These are phyloP conservation scores for Onychostruthus taczanowskii DNA, from an alignment of 2,113 vertebrate genomes.

Conservation along the genomic window DNA sequence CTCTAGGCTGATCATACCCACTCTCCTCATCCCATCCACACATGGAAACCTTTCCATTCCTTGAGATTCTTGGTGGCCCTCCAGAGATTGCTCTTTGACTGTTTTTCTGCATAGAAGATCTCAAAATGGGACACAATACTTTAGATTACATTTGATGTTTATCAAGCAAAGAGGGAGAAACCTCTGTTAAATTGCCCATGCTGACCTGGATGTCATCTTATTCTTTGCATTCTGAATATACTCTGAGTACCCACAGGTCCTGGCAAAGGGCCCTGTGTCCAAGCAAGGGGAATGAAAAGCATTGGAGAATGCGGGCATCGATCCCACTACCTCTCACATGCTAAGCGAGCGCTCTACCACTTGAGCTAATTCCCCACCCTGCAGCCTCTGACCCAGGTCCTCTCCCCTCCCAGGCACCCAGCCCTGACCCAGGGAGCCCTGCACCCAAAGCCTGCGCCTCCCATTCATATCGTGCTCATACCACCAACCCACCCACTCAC, in stretches of 20 bases:
- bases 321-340: constrained; percentile 36
- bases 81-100: not conserved
- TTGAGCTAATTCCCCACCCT: not conserved
- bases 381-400: accelerated
- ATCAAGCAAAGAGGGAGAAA: not conserved
- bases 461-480: accelerated
- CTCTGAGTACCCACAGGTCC: accelerated
- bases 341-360: not conserved
- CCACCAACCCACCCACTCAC: accelerated
- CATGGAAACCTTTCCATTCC: not conserved
- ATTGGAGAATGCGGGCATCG: not conserved
- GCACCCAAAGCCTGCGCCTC: accelerated
- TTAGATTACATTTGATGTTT: not conserved
- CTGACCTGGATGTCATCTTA: no score
- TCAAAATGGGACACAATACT: not conserved
- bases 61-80: not conserved
- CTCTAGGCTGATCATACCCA: not conserved
- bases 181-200: not conserved
- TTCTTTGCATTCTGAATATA: not conserved
- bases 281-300: not conserved
- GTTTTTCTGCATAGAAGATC: not conserved
- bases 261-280: accelerated
- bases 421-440: not conserved
- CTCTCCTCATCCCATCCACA: not conserved
- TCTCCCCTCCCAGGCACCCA: not conserved